Percentiles rank a stretch among this genome's conserved stretches.
These are phyloP conservation scores for Nomada lathburiana DNA, from an alignment of 2,888 invertebrate genomes.

Conservation along the genomic window DNA sequence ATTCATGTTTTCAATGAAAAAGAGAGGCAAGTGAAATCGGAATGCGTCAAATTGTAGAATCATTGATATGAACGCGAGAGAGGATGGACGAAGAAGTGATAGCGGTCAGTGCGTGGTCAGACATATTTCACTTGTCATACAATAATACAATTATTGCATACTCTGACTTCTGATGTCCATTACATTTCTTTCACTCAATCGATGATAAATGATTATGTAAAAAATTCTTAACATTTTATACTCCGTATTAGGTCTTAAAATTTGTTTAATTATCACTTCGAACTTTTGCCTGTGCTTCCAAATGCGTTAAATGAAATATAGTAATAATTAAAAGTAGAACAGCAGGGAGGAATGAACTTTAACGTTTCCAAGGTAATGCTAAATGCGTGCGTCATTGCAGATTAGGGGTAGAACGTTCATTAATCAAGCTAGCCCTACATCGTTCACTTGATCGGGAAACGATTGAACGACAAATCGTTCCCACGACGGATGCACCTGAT, in stretches of 20 bases:
- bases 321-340: neutral
- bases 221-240: no score
- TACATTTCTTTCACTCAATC: no score
- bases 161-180: no score
- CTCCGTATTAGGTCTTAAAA: no score
- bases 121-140: neutral
- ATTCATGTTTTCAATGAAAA: neutral
- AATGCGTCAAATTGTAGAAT: no score
- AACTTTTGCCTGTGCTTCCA: no score
- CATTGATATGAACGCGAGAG: neutral
- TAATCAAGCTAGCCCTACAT: conserved; percentile 32
- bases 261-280: no score
- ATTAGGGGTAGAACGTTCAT: conserved; percentile 22
- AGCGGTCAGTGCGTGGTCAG: neutral
- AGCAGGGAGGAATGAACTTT: neutral
- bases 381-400: conserved; percentile 5
- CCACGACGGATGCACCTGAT: conserved; percentile 44
- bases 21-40: neutral
- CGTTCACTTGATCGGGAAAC: conserved; percentile 15
- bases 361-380: neutral
- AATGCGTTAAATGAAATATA: neutral
- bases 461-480: conserved; percentile 37
- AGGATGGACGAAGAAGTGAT: conserved; percentile 9
- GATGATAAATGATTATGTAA: no score
- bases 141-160: neutral